phyloP scores from a whole-genome alignment of 35 echinoderm and acorn worm species.

The Apostichopus japonicus region DNA sequence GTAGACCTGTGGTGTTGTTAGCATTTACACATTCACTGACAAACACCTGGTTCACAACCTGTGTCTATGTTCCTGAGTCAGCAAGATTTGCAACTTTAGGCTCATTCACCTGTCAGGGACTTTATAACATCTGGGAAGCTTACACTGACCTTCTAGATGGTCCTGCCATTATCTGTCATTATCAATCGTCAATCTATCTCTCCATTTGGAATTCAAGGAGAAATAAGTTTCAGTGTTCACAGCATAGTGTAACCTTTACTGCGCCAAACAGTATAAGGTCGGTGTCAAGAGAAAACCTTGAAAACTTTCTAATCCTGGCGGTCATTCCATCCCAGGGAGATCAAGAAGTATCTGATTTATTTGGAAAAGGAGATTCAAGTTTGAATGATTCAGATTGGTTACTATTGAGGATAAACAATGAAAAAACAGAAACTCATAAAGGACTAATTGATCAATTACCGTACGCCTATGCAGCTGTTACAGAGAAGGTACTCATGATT shows the following conservation, averaged over 20 bases:
- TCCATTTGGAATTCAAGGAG: constrained; percentile 9
- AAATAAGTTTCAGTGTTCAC: background rate
- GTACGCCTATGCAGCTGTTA: constrained; percentile 12
- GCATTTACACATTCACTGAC: background rate
- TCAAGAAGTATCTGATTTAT: background rate
- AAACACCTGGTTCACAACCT: background rate
- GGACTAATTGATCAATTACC: background rate
- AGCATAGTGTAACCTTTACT: background rate
- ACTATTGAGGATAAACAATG: background rate
- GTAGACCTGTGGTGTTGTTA: background rate
- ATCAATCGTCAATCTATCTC: background rate
- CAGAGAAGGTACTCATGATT: background rate
- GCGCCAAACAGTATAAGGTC: background rate
- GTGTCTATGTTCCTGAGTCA: background rate
- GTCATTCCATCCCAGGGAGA: background rate
- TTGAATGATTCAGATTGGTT: constrained; percentile 13
- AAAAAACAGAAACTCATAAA: background rate
- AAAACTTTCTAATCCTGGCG: background rate
- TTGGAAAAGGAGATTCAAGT: background rate
- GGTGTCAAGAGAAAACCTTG: background rate
- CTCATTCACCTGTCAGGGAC: background rate
- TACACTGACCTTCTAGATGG: constrained; percentile 19
- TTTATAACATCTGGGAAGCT: background rate
- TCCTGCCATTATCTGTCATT: background rate
- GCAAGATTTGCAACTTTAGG: background rate